A percentile compares a stretch with the other conserved stretches of the same genome.
phyloP scores from a whole-genome alignment of 1,140 invertebrate genomes.

The Achatina immaculata region DNA sequence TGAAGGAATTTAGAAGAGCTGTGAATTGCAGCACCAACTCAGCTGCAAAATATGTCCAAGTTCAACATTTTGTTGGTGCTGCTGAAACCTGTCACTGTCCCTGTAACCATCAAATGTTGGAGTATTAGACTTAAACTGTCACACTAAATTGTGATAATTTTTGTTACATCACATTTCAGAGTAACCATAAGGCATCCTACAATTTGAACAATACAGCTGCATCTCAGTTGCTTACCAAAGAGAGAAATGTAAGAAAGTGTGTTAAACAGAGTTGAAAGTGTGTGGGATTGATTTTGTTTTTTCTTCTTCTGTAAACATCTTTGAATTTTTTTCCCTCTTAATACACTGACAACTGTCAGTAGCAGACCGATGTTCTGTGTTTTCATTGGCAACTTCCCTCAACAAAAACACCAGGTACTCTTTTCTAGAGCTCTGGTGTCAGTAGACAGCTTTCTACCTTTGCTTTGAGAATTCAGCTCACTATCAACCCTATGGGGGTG shows the following conservation, averaged over 20 bases:
- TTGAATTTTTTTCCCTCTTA: not conserved
- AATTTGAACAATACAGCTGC: not conserved
- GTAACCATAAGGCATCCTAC: conserved; percentile 9
- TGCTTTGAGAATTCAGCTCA: too few species aligned
- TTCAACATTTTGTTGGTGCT: too few species aligned
- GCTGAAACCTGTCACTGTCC: too few species aligned
- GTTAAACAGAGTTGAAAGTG: not conserved
- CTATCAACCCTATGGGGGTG: too few species aligned
- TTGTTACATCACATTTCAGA: conserved; percentile 10
- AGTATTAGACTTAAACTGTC: not conserved
- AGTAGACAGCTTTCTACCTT: too few species aligned
- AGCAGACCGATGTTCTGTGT: not conserved
- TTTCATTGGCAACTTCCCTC: not conserved
- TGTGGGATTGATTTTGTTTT: not conserved
- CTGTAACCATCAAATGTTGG: not conserved
- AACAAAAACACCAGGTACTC: not conserved
- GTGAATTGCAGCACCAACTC: too few species aligned
- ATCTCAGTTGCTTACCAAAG: conserved; percentile 15
- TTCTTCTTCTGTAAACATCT: not conserved
- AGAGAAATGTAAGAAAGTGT: conserved; percentile 25
- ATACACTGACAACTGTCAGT: too few species aligned
- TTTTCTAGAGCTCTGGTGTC: not conserved
- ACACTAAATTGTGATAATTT: not conserved
- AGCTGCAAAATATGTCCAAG: too few species aligned
- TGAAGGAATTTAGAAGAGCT: too few species aligned